Conservation (phyloP, 2,113 vertebrate species). For the Hylia prasina region DNA sequence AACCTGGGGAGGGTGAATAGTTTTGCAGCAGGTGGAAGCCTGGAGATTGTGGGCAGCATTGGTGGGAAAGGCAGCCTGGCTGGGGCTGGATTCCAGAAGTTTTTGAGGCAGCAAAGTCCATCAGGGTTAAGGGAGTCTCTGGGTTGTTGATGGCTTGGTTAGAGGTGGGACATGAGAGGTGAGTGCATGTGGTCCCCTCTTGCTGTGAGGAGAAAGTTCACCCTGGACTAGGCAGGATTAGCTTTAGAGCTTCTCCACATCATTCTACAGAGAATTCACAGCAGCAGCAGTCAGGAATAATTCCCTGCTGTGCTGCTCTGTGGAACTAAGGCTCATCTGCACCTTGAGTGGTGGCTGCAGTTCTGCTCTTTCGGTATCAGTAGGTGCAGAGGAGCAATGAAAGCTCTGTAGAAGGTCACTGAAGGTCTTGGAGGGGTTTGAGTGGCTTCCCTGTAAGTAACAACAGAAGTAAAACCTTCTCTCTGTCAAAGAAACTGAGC, state of each 20-base stretch:
- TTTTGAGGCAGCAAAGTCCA: neutral
- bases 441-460: neutral
- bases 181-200: neutral
- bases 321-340: neutral
- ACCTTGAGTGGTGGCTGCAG: neutral
- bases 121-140: neutral
- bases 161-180: neutral
- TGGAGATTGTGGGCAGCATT: neutral
- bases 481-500: neutral
- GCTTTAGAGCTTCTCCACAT: neutral
- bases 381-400: neutral
- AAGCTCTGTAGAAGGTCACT: neutral
- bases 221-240: neutral
- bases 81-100: neutral
- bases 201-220: neutral
- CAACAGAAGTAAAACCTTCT: neutral
- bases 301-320: neutral
- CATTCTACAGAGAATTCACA: neutral
- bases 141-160: neutral
- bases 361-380: neutral
- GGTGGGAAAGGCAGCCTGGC: neutral
- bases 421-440: neutral
- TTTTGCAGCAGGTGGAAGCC: neutral
- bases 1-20: neutral
- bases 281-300: neutral